phyloP scores from a whole-genome alignment of 2,113 vertebrate genomes.

The Stegastes partitus region DNA sequence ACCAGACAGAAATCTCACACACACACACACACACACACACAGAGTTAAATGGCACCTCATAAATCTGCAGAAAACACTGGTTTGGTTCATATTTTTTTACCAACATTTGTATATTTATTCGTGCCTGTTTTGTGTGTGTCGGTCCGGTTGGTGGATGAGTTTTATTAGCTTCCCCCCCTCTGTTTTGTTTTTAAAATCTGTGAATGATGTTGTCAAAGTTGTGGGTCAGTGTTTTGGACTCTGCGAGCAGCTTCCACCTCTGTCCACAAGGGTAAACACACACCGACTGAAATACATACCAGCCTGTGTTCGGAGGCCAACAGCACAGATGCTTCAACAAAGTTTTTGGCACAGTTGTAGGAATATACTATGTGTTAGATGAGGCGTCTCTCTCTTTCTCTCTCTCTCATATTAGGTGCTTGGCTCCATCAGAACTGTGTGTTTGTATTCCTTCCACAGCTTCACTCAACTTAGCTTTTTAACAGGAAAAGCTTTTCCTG shows the following conservation, averaged over 20 bases:
- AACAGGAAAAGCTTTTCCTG: slow-evolving; percentile 46
- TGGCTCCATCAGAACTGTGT: slow-evolving; percentile 35
- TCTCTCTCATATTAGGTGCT: slow-evolving; percentile 16
- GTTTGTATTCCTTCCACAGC: slow-evolving; percentile 43
- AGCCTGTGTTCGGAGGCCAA: slow-evolving; percentile 29
- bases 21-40: too few species aligned
- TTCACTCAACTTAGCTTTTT: slow-evolving; percentile 36
- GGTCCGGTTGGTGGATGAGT: not conserved
- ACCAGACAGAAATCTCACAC: not conserved
- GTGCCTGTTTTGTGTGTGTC: not conserved
- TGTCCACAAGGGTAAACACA: slow-evolving; percentile 45
- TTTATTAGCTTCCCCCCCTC: not conserved
- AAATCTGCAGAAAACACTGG: slow-evolving; percentile 10
- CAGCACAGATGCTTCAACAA: slow-evolving; percentile 50
- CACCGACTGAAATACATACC: slow-evolving; percentile 20
- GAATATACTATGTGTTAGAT: slow-evolving; percentile 33
- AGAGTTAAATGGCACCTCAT: not conserved
- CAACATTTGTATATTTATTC: not conserved
- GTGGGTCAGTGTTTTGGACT: slow-evolving; percentile 33
- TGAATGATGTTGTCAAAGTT: slow-evolving; percentile 28
- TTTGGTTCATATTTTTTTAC: not conserved
- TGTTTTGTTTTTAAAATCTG: slow-evolving; percentile 4
- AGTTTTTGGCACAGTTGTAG: slow-evolving; percentile 43
- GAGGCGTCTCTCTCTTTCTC: slow-evolving; percentile 12
- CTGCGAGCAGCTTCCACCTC: slow-evolving; percentile 17